Conservation (phyloP, 2,113 vertebrate species). For the Peromyscus californicus region DNA sequence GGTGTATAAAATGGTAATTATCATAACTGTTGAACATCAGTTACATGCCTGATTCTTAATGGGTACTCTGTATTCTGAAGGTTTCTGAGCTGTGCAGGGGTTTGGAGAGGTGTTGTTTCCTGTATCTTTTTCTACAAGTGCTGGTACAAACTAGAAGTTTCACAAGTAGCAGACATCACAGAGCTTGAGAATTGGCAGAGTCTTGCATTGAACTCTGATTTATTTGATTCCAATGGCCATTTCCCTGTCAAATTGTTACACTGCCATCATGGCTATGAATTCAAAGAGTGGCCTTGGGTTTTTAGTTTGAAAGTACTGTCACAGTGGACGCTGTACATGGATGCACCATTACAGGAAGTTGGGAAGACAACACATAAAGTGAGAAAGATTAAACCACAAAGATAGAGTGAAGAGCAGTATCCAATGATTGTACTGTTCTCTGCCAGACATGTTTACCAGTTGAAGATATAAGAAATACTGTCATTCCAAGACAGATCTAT, state of each 20-base stretch:
- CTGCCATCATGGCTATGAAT: slow-evolving; percentile 45
- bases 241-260: slow-evolving; percentile 12
- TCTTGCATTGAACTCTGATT: slow-evolving; percentile 29
- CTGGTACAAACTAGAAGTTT: background rate
- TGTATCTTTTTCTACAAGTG: background rate
- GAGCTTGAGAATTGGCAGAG: background rate
- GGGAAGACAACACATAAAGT: background rate
- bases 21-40: background rate
- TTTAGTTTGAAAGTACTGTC: slow-evolving; percentile 62
- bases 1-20: background rate
- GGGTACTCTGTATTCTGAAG: background rate
- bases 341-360: background rate
- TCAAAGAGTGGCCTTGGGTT: slow-evolving; percentile 41
- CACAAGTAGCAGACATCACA: slow-evolving; percentile 22
- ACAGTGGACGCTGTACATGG: background rate
- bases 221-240: slow-evolving; percentile 39
- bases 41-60: background rate
- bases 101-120: background rate
- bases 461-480: background rate
- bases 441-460: background rate
- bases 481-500: slow-evolving; percentile 7
- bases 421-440: background rate
- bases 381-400: background rate
- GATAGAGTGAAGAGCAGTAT: background rate
- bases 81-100: background rate